These are phyloP conservation scores for Platalea minor DNA, from an alignment of 2,797 vertebrate species.

Conservation along the genomic window DNA sequence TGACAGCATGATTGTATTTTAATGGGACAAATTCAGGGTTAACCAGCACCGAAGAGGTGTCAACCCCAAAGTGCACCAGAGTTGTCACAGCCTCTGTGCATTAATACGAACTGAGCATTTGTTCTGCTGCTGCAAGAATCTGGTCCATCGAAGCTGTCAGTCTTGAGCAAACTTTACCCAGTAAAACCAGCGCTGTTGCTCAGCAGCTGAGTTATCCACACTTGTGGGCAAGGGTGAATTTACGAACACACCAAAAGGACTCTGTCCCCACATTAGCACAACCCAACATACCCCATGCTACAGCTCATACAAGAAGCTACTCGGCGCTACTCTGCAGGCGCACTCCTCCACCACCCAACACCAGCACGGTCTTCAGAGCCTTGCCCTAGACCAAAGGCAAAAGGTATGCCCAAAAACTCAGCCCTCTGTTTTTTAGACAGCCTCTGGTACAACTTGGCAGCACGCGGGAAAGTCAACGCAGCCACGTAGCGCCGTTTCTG, in stretches of 20 bases:
- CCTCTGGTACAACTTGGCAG: not conserved
- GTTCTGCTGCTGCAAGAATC: not conserved
- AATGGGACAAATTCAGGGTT: conserved; percentile 41
- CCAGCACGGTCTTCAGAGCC: not conserved
- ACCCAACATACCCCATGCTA: not conserved
- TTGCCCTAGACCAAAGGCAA: not conserved
- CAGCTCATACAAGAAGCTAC: not conserved
- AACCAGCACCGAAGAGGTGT: conserved; percentile 35
- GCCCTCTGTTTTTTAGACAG: not conserved
- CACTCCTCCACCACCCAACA: not conserved
- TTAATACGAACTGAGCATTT: not conserved
- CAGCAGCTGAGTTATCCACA: not conserved
- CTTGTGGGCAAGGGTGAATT: not conserved
- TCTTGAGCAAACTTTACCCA: not conserved
- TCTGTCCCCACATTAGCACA: not conserved
- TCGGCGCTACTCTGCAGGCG: not conserved
- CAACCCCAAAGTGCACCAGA: conserved; percentile 14
- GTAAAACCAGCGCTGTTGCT: not conserved
- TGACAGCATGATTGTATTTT: conserved; percentile 36
- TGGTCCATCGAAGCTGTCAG: not conserved
- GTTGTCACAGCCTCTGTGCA: not conserved
- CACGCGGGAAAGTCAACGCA: not conserved
- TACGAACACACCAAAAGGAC: not conserved
- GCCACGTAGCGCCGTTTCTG: rapidly evolving
- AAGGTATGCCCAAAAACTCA: not conserved